Evolutionary conservation across 2,113 vertebrate genomes (phyloP).

Genomic region (Orthonyx spaldingii): DNA sequence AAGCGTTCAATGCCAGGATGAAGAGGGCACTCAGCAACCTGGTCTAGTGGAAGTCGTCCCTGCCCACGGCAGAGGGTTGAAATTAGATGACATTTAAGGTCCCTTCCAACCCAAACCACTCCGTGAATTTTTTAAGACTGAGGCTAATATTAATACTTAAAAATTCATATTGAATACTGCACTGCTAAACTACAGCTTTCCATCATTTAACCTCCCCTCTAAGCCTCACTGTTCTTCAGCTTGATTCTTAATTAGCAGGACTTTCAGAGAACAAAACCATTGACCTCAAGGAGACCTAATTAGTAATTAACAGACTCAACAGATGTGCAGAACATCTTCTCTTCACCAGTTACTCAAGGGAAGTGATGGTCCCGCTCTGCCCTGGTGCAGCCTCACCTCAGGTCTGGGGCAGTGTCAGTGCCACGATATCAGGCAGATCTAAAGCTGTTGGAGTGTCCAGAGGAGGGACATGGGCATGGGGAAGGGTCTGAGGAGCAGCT

Average conservation of each 20-base stretch:
- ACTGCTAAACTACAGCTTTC: background rate
- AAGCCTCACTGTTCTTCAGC: background rate
- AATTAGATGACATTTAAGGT: background rate
- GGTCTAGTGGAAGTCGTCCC: background rate
- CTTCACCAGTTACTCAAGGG: background rate
- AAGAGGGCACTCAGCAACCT: background rate
- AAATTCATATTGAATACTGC: background rate
- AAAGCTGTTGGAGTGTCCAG: background rate
- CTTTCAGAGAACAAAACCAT: background rate
- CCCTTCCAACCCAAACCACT: background rate
- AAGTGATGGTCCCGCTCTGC: background rate
- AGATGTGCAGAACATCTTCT: background rate
- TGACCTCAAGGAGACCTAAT: background rate
- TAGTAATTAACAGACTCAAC: background rate
- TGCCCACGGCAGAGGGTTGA: background rate
- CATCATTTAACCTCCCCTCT: background rate
- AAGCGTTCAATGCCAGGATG: background rate
- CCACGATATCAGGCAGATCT: background rate
- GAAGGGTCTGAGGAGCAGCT: background rate
- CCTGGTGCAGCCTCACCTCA: rapidly evolving
- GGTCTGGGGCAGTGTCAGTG: background rate
- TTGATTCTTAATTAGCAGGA: background rate
- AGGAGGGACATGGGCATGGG: background rate
- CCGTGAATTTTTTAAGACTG: background rate
- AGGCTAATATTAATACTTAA: background rate